Percentiles rank a stretch among this genome's conserved stretches.
Evolutionary conservation across 2,797 vertebrate species (phyloP).

Genomic region (Pogoniulus pusillus): DNA sequence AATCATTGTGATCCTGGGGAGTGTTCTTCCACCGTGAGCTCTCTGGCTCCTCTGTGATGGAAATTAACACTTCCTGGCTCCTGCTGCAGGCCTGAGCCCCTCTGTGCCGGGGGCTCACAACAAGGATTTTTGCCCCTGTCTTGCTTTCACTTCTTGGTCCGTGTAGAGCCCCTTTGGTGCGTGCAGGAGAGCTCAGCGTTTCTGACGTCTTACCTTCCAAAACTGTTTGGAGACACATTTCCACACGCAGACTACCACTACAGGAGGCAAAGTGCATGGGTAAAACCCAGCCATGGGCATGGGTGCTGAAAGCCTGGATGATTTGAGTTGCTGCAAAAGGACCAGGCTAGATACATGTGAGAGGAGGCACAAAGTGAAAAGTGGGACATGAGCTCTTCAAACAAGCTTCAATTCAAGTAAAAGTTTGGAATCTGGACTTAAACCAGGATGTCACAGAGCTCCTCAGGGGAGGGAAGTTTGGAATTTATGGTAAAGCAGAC

Average conservation of each 20-base stretch:
- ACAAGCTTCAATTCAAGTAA: neutral
- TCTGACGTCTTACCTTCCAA: neutral
- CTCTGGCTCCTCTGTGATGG: neutral
- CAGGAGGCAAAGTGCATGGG: neutral
- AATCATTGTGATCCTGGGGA: constrained; percentile 36
- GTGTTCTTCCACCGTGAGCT: neutral
- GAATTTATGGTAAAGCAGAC: neutral
- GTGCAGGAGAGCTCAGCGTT: neutral
- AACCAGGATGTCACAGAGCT: neutral
- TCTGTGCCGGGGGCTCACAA: neutral
- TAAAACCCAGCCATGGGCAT: neutral
- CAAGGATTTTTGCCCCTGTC: neutral
- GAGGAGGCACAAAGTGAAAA: neutral
- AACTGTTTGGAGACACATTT: neutral
- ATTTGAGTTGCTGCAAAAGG: neutral
- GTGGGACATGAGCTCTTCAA: neutral
- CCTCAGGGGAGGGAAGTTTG: neutral
- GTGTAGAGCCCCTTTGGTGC: fast-evolving
- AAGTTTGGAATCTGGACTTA: neutral
- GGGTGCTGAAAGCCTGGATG: neutral
- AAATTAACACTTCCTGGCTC: neutral
- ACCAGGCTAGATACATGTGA: neutral
- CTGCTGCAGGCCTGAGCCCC: neutral
- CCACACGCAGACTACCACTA: neutral
- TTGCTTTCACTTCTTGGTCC: neutral